Base-by-base conservation (phyloP, 2,113 vertebrate species). In the Phaethornis superciliosus region DNA sequence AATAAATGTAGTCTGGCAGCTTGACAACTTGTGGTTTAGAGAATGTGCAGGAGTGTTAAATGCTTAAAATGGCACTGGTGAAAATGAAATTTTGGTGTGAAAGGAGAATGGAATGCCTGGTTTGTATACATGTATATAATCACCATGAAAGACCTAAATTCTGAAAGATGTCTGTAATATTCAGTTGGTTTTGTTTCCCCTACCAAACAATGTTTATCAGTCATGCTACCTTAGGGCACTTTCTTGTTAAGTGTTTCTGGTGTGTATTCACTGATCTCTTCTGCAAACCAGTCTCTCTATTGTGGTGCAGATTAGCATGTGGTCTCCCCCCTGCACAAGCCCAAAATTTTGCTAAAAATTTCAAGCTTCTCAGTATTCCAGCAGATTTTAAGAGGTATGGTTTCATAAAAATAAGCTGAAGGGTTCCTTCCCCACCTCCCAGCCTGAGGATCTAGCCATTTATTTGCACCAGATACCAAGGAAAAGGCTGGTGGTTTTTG, bases 41-140 rank as follows among this genome's bases (percentile, higher is more conserved):
- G 47, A 62, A 35, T 1, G 0, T 10, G 58, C 11, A 5, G 18
- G 20, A 27, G 40, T 40, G 40, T 15, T 27, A 15, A 77, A 35
- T 0, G 1, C 5, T 9, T 8, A 33, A 60, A 15, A 9, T 19
- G 24, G 23, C 16, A 15, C 4, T 51, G 4, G 15, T 5, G 62
- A 55, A 70, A 70, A 54, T 12, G 18, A 15, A 18, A n/a, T 17
- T 30, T 23, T 26, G n/a, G 20, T 55, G 21, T 62, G 55, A 49
- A 64, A 72, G 44, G 11, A 65, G 47, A 71, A 23, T 3, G 7
- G n/a, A 13, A 42, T 4, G 26, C 4, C n/a, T 32, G 40, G 3
- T 47, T 33, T 65, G 5, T 19, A 17, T 13, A 10, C 16, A 20
- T 19, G 7, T 0, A 1, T 47, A 26, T 24, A 9, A 13, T 8